Evolutionary conservation across 2,113 vertebrate species (phyloP).

Genomic region (Dicerorhinus sumatrensis): DNA sequence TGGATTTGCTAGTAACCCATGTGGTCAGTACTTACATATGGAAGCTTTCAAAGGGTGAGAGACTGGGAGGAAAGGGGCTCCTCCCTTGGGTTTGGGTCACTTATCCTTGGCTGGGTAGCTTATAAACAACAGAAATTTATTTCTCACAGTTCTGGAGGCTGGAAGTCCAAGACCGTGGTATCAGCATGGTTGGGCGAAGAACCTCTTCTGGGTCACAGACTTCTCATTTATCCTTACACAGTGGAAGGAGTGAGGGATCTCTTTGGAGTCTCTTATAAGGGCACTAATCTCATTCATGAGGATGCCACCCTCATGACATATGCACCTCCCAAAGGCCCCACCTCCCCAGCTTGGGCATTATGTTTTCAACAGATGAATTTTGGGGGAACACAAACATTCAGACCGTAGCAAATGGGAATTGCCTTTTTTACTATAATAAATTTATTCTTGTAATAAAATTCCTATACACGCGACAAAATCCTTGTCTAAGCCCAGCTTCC

Average conservation of each 20-base stretch:
- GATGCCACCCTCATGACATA: background rate
- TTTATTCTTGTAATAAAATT: conserved; percentile 21
- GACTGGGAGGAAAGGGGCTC: background rate
- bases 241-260: background rate
- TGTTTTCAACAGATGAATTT: background rate
- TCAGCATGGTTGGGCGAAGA: background rate
- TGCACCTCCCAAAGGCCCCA: background rate
- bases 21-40: background rate
- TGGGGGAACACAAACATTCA: background rate
- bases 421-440: background rate
- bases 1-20: background rate
- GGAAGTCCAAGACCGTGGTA: background rate
- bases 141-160: background rate
- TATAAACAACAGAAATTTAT: background rate
- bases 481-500: background rate
- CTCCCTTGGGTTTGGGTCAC: background rate
- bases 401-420: background rate
- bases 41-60: background rate
- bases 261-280: background rate
- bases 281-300: background rate
- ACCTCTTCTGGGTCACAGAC: background rate
- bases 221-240: background rate
- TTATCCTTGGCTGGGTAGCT: background rate
- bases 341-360: background rate
- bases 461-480: background rate